Conservation (phyloP, 2,113 vertebrate species). For the Micronisus gabar region DNA sequence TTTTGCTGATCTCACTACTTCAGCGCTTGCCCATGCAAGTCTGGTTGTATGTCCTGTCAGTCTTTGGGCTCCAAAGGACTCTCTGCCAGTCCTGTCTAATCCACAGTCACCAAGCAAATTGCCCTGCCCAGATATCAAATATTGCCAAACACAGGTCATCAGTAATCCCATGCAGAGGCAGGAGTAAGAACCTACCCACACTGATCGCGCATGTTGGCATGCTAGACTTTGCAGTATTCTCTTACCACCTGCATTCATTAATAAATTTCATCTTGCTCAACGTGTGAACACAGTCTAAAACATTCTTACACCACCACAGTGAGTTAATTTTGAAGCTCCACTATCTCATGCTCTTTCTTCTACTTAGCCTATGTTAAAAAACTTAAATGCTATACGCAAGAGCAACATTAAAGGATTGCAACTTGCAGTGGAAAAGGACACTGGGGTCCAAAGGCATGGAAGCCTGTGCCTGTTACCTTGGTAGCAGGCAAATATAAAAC, state of each 20-base stretch:
- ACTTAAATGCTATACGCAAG: neutral
- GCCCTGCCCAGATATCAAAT: neutral
- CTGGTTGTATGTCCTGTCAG: neutral
- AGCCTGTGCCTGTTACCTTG: neutral
- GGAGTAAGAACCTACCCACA: neutral
- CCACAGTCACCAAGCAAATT: neutral
- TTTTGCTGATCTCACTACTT: neutral
- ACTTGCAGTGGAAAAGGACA: neutral
- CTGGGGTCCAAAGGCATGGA: neutral
- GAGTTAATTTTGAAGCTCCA: neutral
- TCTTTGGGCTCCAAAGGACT: neutral
- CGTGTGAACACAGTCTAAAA: fast-evolving
- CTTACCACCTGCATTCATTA: neutral
- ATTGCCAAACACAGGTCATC: neutral
- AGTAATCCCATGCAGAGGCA: neutral
- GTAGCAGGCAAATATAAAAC: neutral
- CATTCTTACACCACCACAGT: neutral
- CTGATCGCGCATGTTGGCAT: fast-evolving
- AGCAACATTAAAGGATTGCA: neutral
- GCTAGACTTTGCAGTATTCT: neutral
- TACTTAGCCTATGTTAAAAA: fast-evolving
- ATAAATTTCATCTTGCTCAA: neutral
- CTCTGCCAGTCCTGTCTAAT: neutral
- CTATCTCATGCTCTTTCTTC: neutral
- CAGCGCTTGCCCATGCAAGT: fast-evolving